Conservation (phyloP, 2,888 invertebrate genomes). For the Sisyra terminalis region DNA sequence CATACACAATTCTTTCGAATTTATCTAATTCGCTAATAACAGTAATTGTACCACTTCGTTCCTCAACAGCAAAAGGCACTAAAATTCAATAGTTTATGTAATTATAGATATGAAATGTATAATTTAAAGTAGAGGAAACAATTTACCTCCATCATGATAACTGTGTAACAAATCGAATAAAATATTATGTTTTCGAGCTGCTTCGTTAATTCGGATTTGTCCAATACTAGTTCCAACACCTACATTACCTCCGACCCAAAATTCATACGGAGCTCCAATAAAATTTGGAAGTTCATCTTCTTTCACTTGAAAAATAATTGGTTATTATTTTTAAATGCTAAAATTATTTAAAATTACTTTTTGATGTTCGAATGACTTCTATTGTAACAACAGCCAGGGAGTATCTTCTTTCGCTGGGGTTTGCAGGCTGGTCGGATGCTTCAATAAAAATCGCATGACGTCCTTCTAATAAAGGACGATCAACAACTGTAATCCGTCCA, state of each 20-base stretch:
- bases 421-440: slow-evolving; percentile 66
- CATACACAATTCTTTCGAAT: slow-evolving; percentile 49
- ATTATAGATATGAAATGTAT: slow-evolving; percentile 2
- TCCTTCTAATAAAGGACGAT: slow-evolving; percentile 47
- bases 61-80: slow-evolving; percentile 88
- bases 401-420: slow-evolving; percentile 68
- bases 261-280: slow-evolving; percentile 72
- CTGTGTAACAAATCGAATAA: slow-evolving; percentile 70
- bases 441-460: slow-evolving; percentile 69
- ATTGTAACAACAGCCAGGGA: slow-evolving; percentile 74
- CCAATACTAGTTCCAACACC: slow-evolving; percentile 74
- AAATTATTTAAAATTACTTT: slow-evolving; percentile 24
- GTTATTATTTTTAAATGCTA: slow-evolving; percentile 14
- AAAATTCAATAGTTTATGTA: slow-evolving; percentile 18
- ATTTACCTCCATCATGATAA: slow-evolving; percentile 62
- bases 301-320: neutral
- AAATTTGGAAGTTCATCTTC: slow-evolving; percentile 50
- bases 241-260: slow-evolving; percentile 80
- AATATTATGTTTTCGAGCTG: slow-evolving; percentile 41
- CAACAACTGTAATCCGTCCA: slow-evolving; percentile 47
- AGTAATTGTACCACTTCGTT: slow-evolving; percentile 72
- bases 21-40: slow-evolving; percentile 60
- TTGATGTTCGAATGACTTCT: slow-evolving; percentile 41
- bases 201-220: slow-evolving; percentile 62
- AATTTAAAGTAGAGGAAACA: slow-evolving; percentile 9